These are phyloP conservation scores for Pseudopleuronectes americanus DNA, from an alignment of 2,797 vertebrate species.

Conservation along the genomic window DNA sequence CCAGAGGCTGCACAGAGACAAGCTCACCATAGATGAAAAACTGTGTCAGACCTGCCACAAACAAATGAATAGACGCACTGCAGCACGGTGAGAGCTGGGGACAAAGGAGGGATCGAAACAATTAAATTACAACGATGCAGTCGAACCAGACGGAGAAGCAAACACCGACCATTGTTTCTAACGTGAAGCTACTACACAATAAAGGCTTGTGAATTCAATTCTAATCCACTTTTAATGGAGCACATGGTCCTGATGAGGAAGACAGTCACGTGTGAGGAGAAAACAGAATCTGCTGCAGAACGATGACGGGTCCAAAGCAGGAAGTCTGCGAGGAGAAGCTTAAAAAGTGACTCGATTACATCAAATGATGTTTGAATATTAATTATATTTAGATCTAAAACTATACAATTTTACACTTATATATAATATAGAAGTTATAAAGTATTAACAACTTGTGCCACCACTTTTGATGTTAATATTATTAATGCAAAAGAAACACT, in stretches of 20 bases:
- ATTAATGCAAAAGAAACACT: background rate
- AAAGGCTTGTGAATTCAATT: background rate
- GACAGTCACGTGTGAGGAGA: no score
- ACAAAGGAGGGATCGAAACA: background rate
- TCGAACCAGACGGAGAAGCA: background rate
- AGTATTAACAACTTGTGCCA: no score
- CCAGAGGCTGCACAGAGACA: conserved; percentile 2
- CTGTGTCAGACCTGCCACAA: background rate
- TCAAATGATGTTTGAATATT: no score
- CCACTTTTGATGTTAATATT: no score
- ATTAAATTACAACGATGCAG: conserved; percentile 3
- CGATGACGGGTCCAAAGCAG: background rate
- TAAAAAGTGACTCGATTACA: no score
- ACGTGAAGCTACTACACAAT: background rate
- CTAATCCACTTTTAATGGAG: background rate
- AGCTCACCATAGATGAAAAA: background rate
- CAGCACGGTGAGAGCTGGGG: background rate
- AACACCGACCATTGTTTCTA: background rate
- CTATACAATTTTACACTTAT: no score
- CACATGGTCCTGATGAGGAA: no score
- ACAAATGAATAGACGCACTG: background rate
- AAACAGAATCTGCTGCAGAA: background rate
- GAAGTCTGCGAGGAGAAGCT: no score
- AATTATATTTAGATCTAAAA: no score
- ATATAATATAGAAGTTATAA: no score